Evolutionary conservation across 2,113 vertebrate species (phyloP).

Genomic region (Silurus meridionalis): DNA sequence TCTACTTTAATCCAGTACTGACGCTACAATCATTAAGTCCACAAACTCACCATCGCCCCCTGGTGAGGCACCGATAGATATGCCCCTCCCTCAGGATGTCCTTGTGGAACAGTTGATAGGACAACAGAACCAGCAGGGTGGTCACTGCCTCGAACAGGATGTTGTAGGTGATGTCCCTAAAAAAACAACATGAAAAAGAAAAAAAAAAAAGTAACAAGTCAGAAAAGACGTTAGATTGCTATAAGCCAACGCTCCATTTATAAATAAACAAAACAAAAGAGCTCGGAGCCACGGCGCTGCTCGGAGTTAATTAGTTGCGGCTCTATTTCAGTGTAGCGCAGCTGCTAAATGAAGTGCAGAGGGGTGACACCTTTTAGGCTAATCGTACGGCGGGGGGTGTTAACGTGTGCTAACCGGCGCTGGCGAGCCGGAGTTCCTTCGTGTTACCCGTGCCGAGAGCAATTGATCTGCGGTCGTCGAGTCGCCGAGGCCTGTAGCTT

Average conservation of each 20-base stretch:
- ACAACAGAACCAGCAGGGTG: slow-evolving; percentile 88
- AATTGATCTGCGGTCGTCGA: not conserved
- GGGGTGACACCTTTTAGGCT: not conserved
- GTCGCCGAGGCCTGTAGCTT: not conserved
- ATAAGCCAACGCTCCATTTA: not conserved
- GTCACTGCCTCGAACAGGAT: slow-evolving; percentile 95
- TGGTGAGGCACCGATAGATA: slow-evolving; percentile 88
- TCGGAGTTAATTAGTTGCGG: not conserved
- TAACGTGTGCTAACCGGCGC: not conserved
- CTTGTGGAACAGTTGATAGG: slow-evolving; percentile 94
- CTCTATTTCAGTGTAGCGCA: not conserved
- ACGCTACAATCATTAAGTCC: too few species aligned
- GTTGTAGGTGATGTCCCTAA: slow-evolving; percentile 93
- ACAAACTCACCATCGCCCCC: slow-evolving; percentile 83
- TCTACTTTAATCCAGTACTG: too few species aligned
- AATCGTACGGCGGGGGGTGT: not conserved
- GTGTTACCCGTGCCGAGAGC: not conserved
- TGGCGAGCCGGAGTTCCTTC: not conserved
- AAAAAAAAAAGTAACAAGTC: not conserved
- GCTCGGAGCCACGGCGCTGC: not conserved
- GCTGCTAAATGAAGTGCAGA: not conserved
- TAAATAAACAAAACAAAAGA: not conserved
- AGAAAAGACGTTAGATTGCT: not conserved
- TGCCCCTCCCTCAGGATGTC: slow-evolving; percentile 87
- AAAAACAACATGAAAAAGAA: slow-evolving; percentile 12